Evolutionary conservation across 2,888 invertebrate species (phyloP), one percentile per base, ranked within the genome.

Genomic region (Drosophila seclusa): DNA sequence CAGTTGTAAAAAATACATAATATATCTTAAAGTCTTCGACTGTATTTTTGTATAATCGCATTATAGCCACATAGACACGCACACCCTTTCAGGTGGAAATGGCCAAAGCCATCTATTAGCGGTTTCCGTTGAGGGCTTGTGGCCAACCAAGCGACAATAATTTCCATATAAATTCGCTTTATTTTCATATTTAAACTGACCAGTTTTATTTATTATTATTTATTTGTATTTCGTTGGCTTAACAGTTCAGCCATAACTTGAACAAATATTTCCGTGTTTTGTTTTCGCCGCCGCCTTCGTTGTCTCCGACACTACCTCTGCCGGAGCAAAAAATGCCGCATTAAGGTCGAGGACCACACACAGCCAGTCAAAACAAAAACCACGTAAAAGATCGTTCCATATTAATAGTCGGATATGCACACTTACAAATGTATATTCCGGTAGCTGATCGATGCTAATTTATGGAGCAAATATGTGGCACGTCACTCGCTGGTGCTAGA

Each of bases 131-230:
- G 55, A 48, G 73, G 64, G 59, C 65, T 55, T 48, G 64, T 57
- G 49, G 60, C 63, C 21, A 31, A 65, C 54, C 75, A 70, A 75
- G 68, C 58, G 49, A 66, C 50, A 48, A 58, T 32, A 66, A 85
- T 85, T 87, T 80, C 83, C 87, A 85, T 87, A 82, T 63, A 68
- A 75, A 87, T 73, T 82, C 83, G 29, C 74, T 85, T 80, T 76
- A 66, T 73, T 73, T 81, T 81, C 87, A 85, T 85, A 84, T 87
- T 82, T 84, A 83, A 85, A 87, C 77, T 73, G 83, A 87, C 81
- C 83, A 78, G 85, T 85, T 85, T 84, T 85, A 71, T 87, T 73
- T 76, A 74, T 78, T 77, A 70, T 66, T 77, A 72, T 71, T 77
- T 83, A 77, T 86, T 86, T 82, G 80, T 70, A 73, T 80, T 78